Conservation (phyloP, 2,797 vertebrate genomes). For the Phrynocephalus forsythii region DNA sequence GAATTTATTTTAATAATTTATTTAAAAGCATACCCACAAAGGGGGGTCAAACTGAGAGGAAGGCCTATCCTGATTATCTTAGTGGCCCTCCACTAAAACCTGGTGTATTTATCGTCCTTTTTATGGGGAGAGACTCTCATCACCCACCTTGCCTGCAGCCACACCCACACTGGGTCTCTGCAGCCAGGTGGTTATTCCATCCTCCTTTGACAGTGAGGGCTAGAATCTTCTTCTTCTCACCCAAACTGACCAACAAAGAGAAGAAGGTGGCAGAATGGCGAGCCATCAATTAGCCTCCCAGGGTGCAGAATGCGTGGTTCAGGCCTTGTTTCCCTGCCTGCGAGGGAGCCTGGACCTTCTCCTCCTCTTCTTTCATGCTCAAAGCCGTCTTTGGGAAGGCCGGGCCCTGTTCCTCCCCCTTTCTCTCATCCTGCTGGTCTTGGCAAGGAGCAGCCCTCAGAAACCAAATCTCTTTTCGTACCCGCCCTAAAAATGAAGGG, state of each 20-base stretch:
- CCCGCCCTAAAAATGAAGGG: constrained; percentile 50
- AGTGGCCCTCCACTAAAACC: no score
- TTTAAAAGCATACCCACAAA: no score
- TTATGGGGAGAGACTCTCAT: not conserved
- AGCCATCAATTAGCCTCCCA: not conserved
- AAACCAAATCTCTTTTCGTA: constrained; percentile 7
- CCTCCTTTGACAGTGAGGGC: not conserved
- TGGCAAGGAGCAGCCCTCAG: fast-evolving
- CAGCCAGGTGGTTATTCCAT: not conserved
- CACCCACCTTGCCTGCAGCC: not conserved
- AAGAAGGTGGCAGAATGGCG: no score
- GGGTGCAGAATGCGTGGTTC: not conserved
- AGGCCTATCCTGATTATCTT: no score
- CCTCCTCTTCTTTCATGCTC: not conserved
- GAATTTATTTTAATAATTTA: no score
- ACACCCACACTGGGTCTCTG: not conserved
- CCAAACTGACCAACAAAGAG: no score
- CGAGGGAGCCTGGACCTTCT: not conserved
- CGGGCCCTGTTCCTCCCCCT: not conserved
- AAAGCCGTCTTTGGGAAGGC: not conserved
- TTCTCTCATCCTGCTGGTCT: not conserved
- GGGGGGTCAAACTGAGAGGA: no score
- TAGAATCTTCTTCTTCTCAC: not conserved
- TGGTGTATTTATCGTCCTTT: not conserved
- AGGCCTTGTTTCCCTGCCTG: not conserved